Conservation (phyloP, 30 jellyfish, hydroid and myxozoan genomes). For the Clytia hemisphaerica region DNA sequence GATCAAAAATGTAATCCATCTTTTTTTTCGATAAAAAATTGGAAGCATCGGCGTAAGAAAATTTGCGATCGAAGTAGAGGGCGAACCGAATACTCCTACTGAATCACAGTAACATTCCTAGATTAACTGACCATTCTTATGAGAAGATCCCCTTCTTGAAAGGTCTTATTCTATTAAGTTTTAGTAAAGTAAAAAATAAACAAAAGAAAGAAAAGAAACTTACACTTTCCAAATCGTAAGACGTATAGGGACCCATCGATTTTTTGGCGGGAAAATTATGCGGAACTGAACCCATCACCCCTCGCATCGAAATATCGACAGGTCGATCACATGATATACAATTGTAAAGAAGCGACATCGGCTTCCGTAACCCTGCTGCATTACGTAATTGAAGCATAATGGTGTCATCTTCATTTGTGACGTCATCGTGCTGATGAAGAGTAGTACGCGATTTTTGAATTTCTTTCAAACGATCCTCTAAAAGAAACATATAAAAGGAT, state of each 20-base stretch:
- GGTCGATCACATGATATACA: constrained; percentile 83
- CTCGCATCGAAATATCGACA: constrained; percentile 44
- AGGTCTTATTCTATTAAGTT: too few relatives aligned
- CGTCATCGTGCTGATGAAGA: background rate
- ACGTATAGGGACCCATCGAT: constrained; percentile 20
- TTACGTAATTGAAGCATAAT: constrained; percentile 35
- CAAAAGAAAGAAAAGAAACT: too few relatives aligned
- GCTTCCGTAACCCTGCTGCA: constrained; percentile 77
- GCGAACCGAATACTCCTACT: too few relatives aligned
- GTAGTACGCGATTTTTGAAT: constrained; percentile 16
- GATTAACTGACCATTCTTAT: too few relatives aligned
- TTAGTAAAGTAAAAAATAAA: too few relatives aligned
- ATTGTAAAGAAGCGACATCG: constrained; percentile 42
- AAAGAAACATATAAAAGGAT: background rate
- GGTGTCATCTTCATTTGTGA: constrained; percentile 13
- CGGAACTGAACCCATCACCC: constrained; percentile 31
- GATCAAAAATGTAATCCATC: too few relatives aligned
- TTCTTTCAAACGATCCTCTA: constrained; percentile 24
- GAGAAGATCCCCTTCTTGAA: too few relatives aligned
- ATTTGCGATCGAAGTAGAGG: too few relatives aligned
- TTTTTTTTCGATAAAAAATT: too few relatives aligned
- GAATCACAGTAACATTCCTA: too few relatives aligned
- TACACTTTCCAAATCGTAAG: constrained; percentile 21
- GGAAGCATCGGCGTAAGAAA: too few relatives aligned
- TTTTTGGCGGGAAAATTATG: constrained; percentile 16